phyloP scores from a whole-genome alignment of 2,113 vertebrate species.

The Rhipidura dahli region DNA sequence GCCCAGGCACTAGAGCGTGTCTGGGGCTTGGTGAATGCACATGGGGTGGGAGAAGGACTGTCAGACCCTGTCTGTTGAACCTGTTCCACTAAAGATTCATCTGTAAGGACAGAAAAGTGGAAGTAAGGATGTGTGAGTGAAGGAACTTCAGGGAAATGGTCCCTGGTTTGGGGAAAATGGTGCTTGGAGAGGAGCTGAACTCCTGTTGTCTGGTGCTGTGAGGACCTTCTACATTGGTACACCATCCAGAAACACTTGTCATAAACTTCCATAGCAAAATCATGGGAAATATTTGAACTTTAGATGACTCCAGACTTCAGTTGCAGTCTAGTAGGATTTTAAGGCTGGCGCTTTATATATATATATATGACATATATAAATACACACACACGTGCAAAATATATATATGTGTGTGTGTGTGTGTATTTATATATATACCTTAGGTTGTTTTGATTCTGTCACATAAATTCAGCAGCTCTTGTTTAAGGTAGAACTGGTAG shows the following conservation, averaged over 20 bases:
- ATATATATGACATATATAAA: not conserved
- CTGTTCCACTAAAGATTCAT: not conserved
- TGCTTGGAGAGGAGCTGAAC: not conserved
- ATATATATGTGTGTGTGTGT: not conserved
- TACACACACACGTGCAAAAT: not conserved
- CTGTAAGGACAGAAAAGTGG: not conserved
- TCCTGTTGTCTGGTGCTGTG: not conserved
- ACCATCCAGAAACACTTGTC: not conserved
- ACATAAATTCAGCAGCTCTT: not conserved
- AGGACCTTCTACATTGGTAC: not conserved
- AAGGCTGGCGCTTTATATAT: not conserved
- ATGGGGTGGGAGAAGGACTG: fast-evolving
- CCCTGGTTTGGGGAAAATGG: not conserved
- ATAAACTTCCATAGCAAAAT: not conserved
- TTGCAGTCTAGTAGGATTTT: not conserved
- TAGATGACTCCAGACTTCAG: not conserved
- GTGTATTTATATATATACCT: not conserved
- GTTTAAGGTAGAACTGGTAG: slow-evolving; percentile 35
- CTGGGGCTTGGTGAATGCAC: not conserved
- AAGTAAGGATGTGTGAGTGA: not conserved
- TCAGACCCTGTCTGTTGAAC: not conserved
- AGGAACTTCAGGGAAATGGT: not conserved
- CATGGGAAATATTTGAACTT: slow-evolving; percentile 27
- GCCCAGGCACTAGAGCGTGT: not conserved
- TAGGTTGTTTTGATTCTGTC: not conserved